These are phyloP conservation scores for Caerostris extrusa DNA, from an alignment of 1,140 invertebrate genomes.

Conservation along the genomic window DNA sequence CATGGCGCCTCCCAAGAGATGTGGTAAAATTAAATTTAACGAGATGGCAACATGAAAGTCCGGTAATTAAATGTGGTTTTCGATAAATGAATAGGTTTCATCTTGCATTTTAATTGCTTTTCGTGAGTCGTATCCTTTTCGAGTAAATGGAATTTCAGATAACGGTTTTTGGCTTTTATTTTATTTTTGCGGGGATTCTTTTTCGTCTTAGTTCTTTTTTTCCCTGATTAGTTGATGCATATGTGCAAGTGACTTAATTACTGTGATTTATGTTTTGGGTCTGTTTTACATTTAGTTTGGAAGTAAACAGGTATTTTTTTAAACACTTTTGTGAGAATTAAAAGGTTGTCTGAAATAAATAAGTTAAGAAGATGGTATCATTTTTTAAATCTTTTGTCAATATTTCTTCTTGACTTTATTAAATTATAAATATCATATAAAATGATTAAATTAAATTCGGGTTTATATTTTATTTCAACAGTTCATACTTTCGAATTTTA, in stretches of 20 bases:
- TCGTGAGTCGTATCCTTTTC: constrained; percentile 49
- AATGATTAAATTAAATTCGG: not conserved
- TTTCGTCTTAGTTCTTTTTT: not conserved
- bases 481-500: too few species aligned
- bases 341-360: not conserved
- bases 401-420: not conserved
- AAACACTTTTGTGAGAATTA: not conserved
- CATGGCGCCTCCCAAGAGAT: constrained; percentile 28
- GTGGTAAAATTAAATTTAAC: constrained; percentile 69
- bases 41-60: constrained; percentile 73
- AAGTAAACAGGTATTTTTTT: not conserved
- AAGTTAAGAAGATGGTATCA: not conserved
- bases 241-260: constrained; percentile 45
- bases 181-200: not conserved
- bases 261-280: not conserved
- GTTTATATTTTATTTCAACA: too few species aligned
- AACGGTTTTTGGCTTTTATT: not conserved
- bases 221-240: constrained; percentile 41
- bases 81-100: constrained; percentile 71
- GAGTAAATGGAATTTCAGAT: constrained; percentile 46
- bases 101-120: constrained; percentile 74
- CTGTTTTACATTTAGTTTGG: not conserved
- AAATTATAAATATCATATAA: not conserved
- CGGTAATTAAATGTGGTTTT: constrained; percentile 75
- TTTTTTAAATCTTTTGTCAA: not conserved